Conservation (phyloP, 2,113 vertebrate genomes). For the Seriola aureovittata region DNA sequence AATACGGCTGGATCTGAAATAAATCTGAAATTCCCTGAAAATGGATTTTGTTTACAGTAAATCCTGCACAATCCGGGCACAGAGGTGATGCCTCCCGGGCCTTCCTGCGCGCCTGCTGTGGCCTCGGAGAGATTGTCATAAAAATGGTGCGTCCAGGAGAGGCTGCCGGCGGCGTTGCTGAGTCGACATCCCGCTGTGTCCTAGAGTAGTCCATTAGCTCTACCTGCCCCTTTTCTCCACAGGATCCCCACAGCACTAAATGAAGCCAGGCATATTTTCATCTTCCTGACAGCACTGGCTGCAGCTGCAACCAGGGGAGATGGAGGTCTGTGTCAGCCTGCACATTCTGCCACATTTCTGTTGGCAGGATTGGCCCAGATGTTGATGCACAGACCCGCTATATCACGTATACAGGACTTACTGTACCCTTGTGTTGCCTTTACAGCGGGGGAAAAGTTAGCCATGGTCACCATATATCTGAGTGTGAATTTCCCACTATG, state of each 20-base stretch:
- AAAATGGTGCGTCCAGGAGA: conserved; percentile 70
- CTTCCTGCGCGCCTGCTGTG: conserved; percentile 22
- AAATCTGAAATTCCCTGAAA: conserved; percentile 45
- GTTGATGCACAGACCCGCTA: conserved; percentile 49
- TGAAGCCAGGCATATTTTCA: conserved; percentile 82
- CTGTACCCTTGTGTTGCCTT: not conserved
- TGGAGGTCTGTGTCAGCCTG: conserved; percentile 69
- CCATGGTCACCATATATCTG: not conserved
- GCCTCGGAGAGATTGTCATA: conserved; percentile 73
- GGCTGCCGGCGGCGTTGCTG: conserved; percentile 76
- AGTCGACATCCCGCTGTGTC: conserved; percentile 79
- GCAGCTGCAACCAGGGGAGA: conserved; percentile 68
- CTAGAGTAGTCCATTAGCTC: conserved; percentile 81
- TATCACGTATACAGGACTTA: conserved; percentile 44
- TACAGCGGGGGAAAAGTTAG: not conserved
- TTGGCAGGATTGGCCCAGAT: conserved; percentile 56
- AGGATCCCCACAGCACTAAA: conserved; percentile 80
- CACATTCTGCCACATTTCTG: conserved; percentile 58
- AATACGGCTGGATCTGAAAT: conserved; percentile 18
- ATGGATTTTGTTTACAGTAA: conserved; percentile 75
- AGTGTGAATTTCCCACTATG: not conserved
- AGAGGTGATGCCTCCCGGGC: conserved; percentile 57
- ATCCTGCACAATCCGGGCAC: conserved; percentile 55
- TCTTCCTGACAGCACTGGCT: conserved; percentile 79
- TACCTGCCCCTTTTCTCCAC: conserved; percentile 79